These are phyloP conservation scores for Diabrotica virgifera DNA, from an alignment of 1,140 invertebrate genomes.

Conservation along the genomic window DNA sequence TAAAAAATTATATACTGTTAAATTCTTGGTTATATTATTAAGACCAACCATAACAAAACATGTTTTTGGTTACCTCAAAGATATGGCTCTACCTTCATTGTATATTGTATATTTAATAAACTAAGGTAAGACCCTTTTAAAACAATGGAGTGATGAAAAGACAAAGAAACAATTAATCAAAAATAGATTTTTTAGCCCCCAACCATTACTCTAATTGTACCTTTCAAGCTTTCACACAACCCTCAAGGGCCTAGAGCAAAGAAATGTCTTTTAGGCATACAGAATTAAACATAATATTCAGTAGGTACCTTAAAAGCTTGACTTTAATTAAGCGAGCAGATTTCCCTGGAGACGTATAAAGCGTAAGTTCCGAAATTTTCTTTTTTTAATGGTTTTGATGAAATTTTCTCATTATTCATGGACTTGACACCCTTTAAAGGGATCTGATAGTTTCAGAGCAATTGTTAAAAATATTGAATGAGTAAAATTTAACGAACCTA, in stretches of 20 bases:
- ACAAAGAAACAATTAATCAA: slow-evolving; percentile 3
- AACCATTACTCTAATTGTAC: background rate
- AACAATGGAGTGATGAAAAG: background rate
- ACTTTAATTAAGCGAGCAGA: slow-evolving; percentile 2
- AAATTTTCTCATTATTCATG: background rate
- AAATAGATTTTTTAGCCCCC: background rate
- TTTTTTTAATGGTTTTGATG: slow-evolving; percentile 1
- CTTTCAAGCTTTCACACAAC: background rate
- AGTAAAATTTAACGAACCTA: too few species aligned
- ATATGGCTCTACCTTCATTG: too few species aligned
- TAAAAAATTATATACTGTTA: too few species aligned
- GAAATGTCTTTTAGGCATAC: slow-evolving; percentile 2
- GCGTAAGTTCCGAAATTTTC: background rate
- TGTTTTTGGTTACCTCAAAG: too few species aligned
- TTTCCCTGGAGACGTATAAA: background rate
- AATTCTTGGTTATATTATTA: too few species aligned
- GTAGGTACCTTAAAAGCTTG: slow-evolving; percentile 2
- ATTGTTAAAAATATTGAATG: too few species aligned
- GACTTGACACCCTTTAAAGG: background rate
- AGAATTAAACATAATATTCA: background rate
- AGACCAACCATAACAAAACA: too few species aligned
- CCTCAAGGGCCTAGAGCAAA: background rate
- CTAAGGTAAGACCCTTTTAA: background rate
- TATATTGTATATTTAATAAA: too few species aligned
- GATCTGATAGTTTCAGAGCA: background rate